Base-by-base conservation (phyloP, 1,140 invertebrate species). In the Pseudachorutes palmiensis region DNA sequence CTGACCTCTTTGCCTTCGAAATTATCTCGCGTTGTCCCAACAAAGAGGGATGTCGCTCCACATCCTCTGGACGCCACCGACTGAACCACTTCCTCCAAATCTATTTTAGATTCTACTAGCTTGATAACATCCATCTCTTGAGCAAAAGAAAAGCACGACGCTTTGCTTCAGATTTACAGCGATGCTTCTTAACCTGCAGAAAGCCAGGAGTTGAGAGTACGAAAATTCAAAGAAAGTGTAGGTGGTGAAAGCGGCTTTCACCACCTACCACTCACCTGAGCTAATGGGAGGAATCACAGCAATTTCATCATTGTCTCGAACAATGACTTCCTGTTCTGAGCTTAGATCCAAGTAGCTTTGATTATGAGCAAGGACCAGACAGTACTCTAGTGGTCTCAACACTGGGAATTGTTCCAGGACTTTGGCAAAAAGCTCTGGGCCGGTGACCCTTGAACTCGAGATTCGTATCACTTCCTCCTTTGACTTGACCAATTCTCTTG, bases 1-100 rank as follows among this genome's bases (percentile, higher is more conserved):
- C 55, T 76, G 77, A 88, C 88, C 79, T 84, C 85, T 82, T 91
- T 91, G 26, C 85, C 86, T 68, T 94, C 85, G 81, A 94, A 95
- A 78, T 88, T 87, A 79, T 97, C 87, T 75, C 94, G 82, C 12
- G 94, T 97, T 26, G 89, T 95, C 1, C 94, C 94, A 65, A 95
- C 83, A 81, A 97, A 97, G 36, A 91, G 77, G 2, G 91, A 92
- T 28, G 91, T 83, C 5, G 92, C 94, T 48, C 94, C 94, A 80
- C 90, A 95, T 57, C 82, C 83, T 62, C 87, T 80, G 49, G 87
- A 85, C 19, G 82, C 78, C 0, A 92, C 88, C 36, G 84, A 75
- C 22, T 85, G 78, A 36, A 84, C 83, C 55, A 92, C 84, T 51
- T 83, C 78, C 32, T 85, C 83, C n/a, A 92, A 76, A 73, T 85